These are phyloP conservation scores for Aphyosemion australe DNA, from an alignment of 2,113 vertebrate genomes.

Conservation along the genomic window DNA sequence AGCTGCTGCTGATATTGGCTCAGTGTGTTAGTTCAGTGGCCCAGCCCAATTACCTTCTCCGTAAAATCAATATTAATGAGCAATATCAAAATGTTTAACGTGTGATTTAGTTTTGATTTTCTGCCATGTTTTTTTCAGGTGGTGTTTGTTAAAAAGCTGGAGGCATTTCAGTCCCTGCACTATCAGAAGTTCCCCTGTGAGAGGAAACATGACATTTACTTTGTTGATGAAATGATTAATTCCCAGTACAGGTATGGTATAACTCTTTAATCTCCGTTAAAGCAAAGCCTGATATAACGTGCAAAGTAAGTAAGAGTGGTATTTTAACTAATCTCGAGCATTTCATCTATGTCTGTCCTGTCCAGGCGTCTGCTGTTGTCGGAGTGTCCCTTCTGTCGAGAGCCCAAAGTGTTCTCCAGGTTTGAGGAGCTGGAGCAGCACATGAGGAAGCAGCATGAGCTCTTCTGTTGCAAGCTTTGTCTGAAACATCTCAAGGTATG, in stretches of 20 bases:
- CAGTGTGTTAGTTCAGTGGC: too few relatives aligned
- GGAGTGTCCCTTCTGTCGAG: constrained; percentile 86
- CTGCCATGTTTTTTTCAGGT: constrained; percentile 78
- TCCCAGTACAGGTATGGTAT: constrained; percentile 86
- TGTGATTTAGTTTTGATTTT: too few relatives aligned
- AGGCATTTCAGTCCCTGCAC: constrained; percentile 83
- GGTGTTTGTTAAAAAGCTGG: constrained; percentile 87
- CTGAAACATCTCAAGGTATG: constrained; percentile 92
- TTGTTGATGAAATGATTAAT: constrained; percentile 84
- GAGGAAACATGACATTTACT: constrained; percentile 91
- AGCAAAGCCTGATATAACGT: too few relatives aligned
- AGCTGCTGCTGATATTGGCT: too few relatives aligned
- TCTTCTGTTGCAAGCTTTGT: constrained; percentile 96
- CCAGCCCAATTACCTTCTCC: too few relatives aligned
- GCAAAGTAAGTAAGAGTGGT: too few relatives aligned
- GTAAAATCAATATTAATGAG: too few relatives aligned
- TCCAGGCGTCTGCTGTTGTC: constrained; percentile 90
- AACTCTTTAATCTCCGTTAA: background rate
- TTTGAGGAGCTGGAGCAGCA: constrained; percentile 96
- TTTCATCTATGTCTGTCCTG: background rate
- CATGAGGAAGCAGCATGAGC: constrained; percentile 95
- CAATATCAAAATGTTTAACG: too few relatives aligned
- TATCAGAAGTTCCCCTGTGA: constrained; percentile 87
- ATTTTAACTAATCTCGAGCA: too few relatives aligned
- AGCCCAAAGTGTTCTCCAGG: constrained; percentile 86